These are phyloP conservation scores for Melinaea menophilus DNA, from an alignment of 2,888 invertebrate species.

Conservation along the genomic window DNA sequence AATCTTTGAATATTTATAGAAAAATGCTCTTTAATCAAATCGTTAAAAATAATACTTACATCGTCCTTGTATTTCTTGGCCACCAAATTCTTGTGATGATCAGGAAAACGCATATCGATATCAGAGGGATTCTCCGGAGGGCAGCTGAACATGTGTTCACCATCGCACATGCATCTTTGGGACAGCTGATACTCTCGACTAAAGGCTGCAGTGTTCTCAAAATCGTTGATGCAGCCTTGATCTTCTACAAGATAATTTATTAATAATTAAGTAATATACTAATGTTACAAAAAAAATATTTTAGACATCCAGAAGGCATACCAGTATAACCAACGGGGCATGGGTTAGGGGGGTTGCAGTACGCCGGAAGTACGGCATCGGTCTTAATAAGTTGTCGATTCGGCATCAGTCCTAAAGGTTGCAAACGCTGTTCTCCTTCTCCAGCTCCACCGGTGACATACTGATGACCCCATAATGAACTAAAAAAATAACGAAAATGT, in stretches of 20 bases:
- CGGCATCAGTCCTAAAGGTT: constrained; percentile 74
- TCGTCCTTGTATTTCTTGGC: constrained; percentile 86
- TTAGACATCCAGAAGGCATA: constrained; percentile 46
- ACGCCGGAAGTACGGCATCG: constrained; percentile 95
- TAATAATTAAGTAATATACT: neutral
- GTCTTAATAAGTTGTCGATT: constrained; percentile 89
- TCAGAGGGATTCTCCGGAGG: constrained; percentile 75
- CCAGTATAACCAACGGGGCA: constrained; percentile 96
- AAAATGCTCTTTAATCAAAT: neutral
- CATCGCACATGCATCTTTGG: constrained; percentile 98
- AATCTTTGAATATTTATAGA: constrained; percentile 8
- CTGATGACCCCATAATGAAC: constrained; percentile 86
- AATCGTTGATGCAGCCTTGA: constrained; percentile 93
- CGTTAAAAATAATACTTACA: constrained; percentile 45
- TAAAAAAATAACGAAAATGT: constrained; percentile 33
- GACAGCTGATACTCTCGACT: constrained; percentile 94
- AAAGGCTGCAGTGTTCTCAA: constrained; percentile 96
- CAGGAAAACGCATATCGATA: constrained; percentile 82
- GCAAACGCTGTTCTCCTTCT: constrained; percentile 83
- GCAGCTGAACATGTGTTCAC: constrained; percentile 98
- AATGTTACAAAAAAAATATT: neutral
- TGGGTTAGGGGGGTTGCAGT: constrained; percentile 99
- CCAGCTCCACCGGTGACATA: constrained; percentile 87
- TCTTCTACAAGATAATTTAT: constrained; percentile 73
- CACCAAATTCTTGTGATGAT: constrained; percentile 83